Base-by-base conservation (phyloP, 2,888 invertebrate species). In the Nesidiocoris tenuis region DNA sequence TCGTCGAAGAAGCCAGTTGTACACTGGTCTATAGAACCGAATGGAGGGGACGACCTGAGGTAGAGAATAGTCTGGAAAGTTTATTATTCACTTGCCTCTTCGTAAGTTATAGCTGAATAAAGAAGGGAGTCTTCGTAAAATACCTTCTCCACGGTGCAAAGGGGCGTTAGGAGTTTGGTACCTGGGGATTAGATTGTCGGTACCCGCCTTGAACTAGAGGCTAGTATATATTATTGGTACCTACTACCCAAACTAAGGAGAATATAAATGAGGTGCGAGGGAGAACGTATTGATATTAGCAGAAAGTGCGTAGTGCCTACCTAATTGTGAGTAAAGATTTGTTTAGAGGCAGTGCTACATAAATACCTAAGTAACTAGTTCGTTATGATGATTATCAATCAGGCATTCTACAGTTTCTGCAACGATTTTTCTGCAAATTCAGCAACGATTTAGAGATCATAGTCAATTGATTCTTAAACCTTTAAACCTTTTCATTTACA, bases 21-120 rank as follows among this genome's bases (percentile, higher is more conserved):
- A 39, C 39, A 39, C 39, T n/a, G n/a, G n/a, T n/a, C 39, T 39
- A 39, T 39, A 39, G 39, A 39, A 3, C 39, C 39, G 5, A 12
- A 39, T 39, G 39, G 39, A 39, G 39, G 39, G 12, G 39, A 39
- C 12, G 39, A 39, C 3, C 39, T n/a, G 12, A 39, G 39, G 39
- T 39, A 39, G 39, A 39, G 39, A n/a, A n/a, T 39, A 39, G 39
- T 7, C 39, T 39, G 39, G 39, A 12, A 39, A 39, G 39, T 39
- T 39, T 39, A 39, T 39, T 57, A 56, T 67, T 68, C 57, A 57
- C 23, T 68, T 57, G 22, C 7, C 23, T 68, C 68, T 67, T 21
- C 68, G 5, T 68, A 68, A 68, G 68, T 70, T 70, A 70, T 70
- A 59, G 70, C 25, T 59, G 70, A 24, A 70, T 70, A 70, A 70